A percentile compares a stretch with the other conserved stretches of the same genome.
These are phyloP conservation scores for Columba janthina DNA, from an alignment of 2,113 vertebrate species.

Conservation along the genomic window DNA sequence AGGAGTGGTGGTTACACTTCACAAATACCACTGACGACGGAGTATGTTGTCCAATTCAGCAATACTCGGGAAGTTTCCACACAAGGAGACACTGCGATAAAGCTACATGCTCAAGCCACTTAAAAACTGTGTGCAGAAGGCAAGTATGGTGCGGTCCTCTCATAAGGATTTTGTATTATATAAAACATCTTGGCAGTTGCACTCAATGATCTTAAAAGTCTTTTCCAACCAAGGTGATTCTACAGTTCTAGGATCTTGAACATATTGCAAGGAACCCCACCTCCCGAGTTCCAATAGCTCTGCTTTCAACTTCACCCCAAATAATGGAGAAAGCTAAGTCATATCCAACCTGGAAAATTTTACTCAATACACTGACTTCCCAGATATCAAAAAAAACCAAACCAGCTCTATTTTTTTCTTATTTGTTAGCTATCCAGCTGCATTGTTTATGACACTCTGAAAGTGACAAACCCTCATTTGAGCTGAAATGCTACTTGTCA, in stretches of 20 bases:
- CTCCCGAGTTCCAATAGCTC: fast-evolving
- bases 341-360: no score
- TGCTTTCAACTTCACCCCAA: background rate
- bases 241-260: no score
- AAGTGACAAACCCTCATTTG: background rate
- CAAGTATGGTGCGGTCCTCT: background rate
- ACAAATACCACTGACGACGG: background rate
- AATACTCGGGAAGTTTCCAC: fast-evolving
- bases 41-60: fast-evolving
- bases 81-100: fast-evolving
- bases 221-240: no score
- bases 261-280: background rate
- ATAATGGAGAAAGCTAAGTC: background rate
- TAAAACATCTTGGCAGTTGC: no score
- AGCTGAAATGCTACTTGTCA: background rate
- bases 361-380: background rate
- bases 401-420: background rate
- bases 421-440: background rate
- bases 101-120: background rate
- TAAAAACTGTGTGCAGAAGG: background rate
- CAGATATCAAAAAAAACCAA: background rate
- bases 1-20: background rate
- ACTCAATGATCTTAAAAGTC: no score
- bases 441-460: no score
- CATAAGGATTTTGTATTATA: fast-evolving